Evolutionary conservation across 2,113 vertebrate species (phyloP).

Genomic region (Cottus gobio): DNA sequence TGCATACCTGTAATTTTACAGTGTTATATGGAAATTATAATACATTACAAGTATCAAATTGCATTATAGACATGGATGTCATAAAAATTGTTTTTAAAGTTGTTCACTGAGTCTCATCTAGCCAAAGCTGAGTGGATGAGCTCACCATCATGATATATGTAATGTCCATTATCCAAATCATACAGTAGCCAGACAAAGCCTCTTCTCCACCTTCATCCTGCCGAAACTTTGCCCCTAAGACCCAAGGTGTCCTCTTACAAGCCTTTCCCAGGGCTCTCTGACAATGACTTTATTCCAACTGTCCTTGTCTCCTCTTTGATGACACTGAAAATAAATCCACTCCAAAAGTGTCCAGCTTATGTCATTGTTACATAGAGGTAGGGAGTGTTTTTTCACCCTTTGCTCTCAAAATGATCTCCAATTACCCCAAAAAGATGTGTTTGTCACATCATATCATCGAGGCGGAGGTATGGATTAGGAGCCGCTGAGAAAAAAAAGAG

Average conservation of each 20-base stretch:
- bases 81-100: not conserved
- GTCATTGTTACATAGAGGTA: constrained; percentile 31
- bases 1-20: not conserved
- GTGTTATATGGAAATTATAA: not conserved
- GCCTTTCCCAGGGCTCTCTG: constrained; percentile 71
- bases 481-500: constrained; percentile 15
- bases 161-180: constrained; percentile 65
- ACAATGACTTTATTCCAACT: constrained; percentile 78
- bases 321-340: constrained; percentile 63
- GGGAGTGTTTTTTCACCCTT: constrained; percentile 8
- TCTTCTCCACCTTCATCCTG: constrained; percentile 64
- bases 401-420: constrained; percentile 67
- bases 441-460: constrained; percentile 61
- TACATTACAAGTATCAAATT: not conserved
- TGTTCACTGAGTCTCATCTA: not conserved
- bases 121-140: constrained; percentile 55
- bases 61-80: not conserved
- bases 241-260: constrained; percentile 70
- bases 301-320: constrained; percentile 62
- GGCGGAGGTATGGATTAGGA: constrained; percentile 22
- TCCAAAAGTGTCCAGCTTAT: constrained; percentile 60
- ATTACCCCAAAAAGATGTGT: constrained; percentile 68
- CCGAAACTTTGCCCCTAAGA: constrained; percentile 65
- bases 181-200: constrained; percentile 66
- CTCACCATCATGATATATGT: constrained; percentile 67